These are phyloP conservation scores for Patiria pectinifera DNA, from an alignment of 53 echinoderm and acorn worm species.

Conservation along the genomic window DNA sequence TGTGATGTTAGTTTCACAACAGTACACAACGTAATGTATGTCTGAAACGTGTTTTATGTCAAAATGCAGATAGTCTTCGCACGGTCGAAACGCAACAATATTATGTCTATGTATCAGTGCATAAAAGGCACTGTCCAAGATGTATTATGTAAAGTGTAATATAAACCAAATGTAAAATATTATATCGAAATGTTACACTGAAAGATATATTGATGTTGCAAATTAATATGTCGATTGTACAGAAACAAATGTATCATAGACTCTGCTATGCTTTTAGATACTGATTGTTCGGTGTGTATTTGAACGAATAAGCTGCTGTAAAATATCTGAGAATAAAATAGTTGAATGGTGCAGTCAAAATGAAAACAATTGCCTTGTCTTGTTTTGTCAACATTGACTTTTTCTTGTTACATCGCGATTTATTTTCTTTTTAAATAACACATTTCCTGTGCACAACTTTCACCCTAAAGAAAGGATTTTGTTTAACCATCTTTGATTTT, in stretches of 20 bases:
- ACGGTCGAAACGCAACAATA: neutral
- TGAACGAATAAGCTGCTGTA: neutral
- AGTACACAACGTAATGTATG: neutral
- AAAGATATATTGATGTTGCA: neutral
- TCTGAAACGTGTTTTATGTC: neutral
- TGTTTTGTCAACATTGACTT: too few relatives aligned
- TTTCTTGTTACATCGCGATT: too few relatives aligned
- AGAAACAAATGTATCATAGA: conserved; percentile 13
- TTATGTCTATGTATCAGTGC: neutral
- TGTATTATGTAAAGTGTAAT: conserved; percentile 4
- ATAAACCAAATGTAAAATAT: neutral
- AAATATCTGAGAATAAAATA: conserved; percentile 27
- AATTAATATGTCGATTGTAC: conserved; percentile 11
- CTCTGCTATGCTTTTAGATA: conserved; percentile 23
- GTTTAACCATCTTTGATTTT: too few relatives aligned
- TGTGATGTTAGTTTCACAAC: neutral
- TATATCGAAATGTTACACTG: neutral
- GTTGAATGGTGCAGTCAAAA: conserved; percentile 23
- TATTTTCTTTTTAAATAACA: too few relatives aligned
- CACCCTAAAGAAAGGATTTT: too few relatives aligned
- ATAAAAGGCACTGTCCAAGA: neutral
- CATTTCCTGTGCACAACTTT: too few relatives aligned
- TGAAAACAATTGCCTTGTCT: too few relatives aligned
- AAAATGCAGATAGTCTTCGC: neutral
- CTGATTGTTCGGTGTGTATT: neutral